Percentiles rank a stretch among this genome's conserved stretches.
Conservation (phyloP, 2,888 invertebrate genomes). For the Euclidia mi region DNA sequence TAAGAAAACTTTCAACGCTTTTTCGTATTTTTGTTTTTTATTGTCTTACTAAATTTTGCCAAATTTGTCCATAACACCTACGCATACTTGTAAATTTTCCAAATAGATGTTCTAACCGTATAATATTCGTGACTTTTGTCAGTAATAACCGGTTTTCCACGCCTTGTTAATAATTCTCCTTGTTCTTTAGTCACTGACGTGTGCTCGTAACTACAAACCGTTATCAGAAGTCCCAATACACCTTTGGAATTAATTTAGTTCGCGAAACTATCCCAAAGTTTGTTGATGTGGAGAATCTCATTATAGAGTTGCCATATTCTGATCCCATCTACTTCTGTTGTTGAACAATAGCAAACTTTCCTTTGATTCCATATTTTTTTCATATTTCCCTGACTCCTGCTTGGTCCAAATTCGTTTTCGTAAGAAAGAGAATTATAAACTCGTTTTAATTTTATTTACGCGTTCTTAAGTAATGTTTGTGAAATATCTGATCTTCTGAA, state of each 20-base stretch:
- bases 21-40: too few relatives aligned
- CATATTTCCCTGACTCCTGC: too few relatives aligned
- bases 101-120: conserved; percentile 18
- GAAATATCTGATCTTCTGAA: too few relatives aligned
- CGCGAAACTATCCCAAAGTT: conserved; percentile 7
- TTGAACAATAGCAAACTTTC: too few relatives aligned
- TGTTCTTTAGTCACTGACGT: conserved; percentile 17
- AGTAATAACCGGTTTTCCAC: conserved; percentile 29
- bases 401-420: too few relatives aligned
- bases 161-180: conserved; percentile 19
- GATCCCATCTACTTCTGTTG: neutral
- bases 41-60: conserved; percentile 2
- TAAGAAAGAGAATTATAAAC: too few relatives aligned
- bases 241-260: conserved; percentile 8
- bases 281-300: conserved; percentile 11
- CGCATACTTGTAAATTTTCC: conserved; percentile 18
- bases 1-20: too few relatives aligned
- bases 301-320: conserved; percentile 12
- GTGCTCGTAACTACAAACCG: conserved; percentile 12
- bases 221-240: conserved; percentile 8
- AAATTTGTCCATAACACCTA: conserved; percentile 15
- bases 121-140: conserved; percentile 22
- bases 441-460: too few relatives aligned
- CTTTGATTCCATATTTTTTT: too few relatives aligned
- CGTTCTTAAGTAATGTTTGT: too few relatives aligned